Percentiles rank a stretch among this genome's conserved stretches.
Conservation (phyloP, 2,797 vertebrate genomes). For the Avahi laniger region DNA sequence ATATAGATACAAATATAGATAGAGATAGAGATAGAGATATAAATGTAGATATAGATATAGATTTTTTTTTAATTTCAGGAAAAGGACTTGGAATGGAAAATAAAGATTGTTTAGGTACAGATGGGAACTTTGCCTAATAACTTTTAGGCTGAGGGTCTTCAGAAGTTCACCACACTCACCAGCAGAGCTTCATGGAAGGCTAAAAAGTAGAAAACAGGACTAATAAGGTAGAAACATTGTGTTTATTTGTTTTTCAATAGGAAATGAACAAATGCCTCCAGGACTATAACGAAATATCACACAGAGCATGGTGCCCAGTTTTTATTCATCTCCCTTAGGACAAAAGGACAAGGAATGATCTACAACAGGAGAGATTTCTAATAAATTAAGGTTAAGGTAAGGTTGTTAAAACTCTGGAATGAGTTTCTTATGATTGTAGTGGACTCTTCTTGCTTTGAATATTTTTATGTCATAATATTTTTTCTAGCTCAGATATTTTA, state of each 20-base stretch:
- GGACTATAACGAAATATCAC: slow-evolving; percentile 48
- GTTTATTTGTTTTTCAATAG: slow-evolving; percentile 29
- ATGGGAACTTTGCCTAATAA: neutral
- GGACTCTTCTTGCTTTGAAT: slow-evolving; percentile 37
- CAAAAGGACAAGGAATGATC: slow-evolving; percentile 61
- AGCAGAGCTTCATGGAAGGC: neutral
- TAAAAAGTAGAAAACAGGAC: neutral
- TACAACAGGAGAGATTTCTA: slow-evolving; percentile 35
- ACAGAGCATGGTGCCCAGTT: slow-evolving; percentile 29
- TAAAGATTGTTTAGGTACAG: neutral
- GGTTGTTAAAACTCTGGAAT: slow-evolving; percentile 65
- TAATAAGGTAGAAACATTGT: neutral
- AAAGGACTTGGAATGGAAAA: neutral
- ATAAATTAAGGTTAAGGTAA: slow-evolving; percentile 60
- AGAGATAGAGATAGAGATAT: neutral
- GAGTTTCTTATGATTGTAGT: slow-evolving; percentile 49
- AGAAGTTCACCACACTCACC: neutral
- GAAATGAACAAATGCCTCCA: slow-evolving; percentile 46
- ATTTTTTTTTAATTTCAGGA: neutral
- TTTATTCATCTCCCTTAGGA: slow-evolving; percentile 59
- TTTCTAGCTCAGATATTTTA: slow-evolving; percentile 48
- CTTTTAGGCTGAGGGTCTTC: neutral
- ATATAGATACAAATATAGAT: neutral
- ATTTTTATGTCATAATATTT: slow-evolving; percentile 66
- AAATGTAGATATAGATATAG: neutral